phyloP scores from a whole-genome alignment of 2,113 vertebrate genomes.

The Redunca redunca region DNA sequence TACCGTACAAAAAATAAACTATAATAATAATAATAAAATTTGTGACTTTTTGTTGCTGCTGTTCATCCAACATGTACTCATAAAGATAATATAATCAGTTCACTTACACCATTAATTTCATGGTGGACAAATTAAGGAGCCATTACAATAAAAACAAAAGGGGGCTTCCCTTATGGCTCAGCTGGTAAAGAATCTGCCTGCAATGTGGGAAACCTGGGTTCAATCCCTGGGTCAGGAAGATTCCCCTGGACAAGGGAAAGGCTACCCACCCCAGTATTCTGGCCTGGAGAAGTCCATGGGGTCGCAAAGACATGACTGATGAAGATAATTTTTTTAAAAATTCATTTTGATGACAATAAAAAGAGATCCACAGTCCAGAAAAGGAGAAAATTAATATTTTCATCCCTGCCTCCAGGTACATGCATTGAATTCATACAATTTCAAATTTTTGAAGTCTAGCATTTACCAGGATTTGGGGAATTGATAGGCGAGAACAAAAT shows the following conservation, averaged over 20 bases:
- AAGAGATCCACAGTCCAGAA: not conserved
- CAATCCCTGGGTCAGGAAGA: not conserved
- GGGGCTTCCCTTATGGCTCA: not conserved
- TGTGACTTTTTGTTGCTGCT: not conserved
- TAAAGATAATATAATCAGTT: not conserved
- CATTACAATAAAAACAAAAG: not conserved
- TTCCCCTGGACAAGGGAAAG: not conserved
- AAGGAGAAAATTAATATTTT: not conserved
- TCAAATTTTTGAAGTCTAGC: not conserved
- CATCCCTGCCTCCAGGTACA: not conserved
- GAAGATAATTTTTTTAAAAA: not conserved
- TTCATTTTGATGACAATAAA: not conserved
- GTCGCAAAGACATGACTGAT: not conserved
- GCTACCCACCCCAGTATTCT: not conserved
- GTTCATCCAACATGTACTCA: not conserved
- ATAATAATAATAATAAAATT: not conserved
- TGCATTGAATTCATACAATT: not conserved
- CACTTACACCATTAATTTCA: not conserved
- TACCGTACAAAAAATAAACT: not conserved
- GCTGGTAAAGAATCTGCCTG: not conserved
- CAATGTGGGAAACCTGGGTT: not conserved
- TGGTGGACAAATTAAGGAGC: not conserved
- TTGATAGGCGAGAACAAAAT: not conserved
- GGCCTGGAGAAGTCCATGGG: not conserved
- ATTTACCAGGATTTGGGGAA: not conserved